phyloP scores from a whole-genome alignment of 2,888 invertebrate genomes.

The Agonopterix subpropinquella region DNA sequence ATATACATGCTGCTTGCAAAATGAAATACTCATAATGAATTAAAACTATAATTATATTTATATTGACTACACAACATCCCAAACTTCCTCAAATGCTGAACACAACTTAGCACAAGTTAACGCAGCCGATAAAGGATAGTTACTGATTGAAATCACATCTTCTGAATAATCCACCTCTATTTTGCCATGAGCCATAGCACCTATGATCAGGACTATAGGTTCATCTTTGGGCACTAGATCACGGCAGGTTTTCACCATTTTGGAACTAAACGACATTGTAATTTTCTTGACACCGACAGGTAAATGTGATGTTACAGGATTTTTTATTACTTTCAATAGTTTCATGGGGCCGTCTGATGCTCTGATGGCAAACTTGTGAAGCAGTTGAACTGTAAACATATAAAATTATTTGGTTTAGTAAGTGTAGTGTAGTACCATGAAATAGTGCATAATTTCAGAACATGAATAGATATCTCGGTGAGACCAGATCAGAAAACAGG shows the following conservation, averaged over 20 bases:
- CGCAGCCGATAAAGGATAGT: slow-evolving; percentile 97
- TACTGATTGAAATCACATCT: slow-evolving; percentile 93
- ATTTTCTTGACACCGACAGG: slow-evolving; percentile 95
- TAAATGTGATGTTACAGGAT: slow-evolving; percentile 95
- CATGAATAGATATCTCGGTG: neutral
- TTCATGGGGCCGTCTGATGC: slow-evolving; percentile 93
- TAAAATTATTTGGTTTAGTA: neutral
- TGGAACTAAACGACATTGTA: slow-evolving; percentile 92
- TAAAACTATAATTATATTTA: neutral
- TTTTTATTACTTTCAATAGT: slow-evolving; percentile 96
- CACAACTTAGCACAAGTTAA: slow-evolving; percentile 97
- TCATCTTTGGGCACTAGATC: slow-evolving; percentile 87
- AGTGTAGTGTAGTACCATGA: neutral
- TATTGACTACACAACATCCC: slow-evolving; percentile 79
- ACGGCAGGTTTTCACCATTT: slow-evolving; percentile 79
- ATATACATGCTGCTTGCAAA: no score
- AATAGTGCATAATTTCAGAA: neutral
- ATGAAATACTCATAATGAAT: no score
- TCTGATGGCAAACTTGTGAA: slow-evolving; percentile 95
- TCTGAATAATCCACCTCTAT: slow-evolving; percentile 93
- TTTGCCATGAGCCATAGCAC: slow-evolving; percentile 98
- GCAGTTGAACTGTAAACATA: slow-evolving; percentile 87
- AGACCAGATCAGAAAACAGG: neutral
- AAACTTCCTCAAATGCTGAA: slow-evolving; percentile 95
- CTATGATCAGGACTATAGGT: slow-evolving; percentile 93